Percentiles rank a stretch among this genome's conserved stretches.
phyloP scores from a whole-genome alignment of 2,113 vertebrate genomes.

The Chaetura pelagica region DNA sequence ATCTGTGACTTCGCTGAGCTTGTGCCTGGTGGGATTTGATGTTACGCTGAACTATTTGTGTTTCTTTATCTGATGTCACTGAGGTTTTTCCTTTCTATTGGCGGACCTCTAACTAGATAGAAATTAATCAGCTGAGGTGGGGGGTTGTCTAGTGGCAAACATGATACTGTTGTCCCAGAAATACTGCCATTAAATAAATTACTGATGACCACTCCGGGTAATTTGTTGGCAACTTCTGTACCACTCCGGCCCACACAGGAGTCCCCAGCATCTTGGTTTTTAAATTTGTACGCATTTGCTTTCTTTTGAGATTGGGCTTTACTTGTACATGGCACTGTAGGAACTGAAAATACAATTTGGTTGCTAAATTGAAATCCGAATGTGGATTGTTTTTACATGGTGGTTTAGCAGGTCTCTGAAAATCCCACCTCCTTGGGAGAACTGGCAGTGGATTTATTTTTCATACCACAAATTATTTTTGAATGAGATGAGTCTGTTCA shows the following conservation, averaged over 20 bases:
- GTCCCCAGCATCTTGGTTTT: background rate
- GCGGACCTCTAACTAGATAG: background rate
- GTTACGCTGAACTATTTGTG: background rate
- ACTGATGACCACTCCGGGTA: background rate
- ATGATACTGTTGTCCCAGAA: background rate
- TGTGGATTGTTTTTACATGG: background rate
- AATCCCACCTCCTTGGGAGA: background rate
- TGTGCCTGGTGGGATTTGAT: background rate
- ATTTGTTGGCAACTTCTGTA: background rate
- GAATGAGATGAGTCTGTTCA: background rate
- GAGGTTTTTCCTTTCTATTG: background rate
- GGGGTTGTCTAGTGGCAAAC: background rate
- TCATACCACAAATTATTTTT: background rate
- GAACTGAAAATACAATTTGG: background rate
- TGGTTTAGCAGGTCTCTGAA: background rate
- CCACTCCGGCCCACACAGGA: fast-evolving
- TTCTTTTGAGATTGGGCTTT: background rate
- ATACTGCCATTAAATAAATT: background rate
- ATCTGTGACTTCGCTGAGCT: background rate
- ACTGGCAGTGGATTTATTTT: background rate
- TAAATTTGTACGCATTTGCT: background rate
- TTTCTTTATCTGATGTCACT: background rate
- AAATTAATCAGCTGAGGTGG: background rate
- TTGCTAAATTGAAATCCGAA: background rate
- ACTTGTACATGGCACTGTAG: background rate